Base-by-base conservation (phyloP, 2,888 invertebrate genomes). In the Aspidiotus destructor region DNA sequence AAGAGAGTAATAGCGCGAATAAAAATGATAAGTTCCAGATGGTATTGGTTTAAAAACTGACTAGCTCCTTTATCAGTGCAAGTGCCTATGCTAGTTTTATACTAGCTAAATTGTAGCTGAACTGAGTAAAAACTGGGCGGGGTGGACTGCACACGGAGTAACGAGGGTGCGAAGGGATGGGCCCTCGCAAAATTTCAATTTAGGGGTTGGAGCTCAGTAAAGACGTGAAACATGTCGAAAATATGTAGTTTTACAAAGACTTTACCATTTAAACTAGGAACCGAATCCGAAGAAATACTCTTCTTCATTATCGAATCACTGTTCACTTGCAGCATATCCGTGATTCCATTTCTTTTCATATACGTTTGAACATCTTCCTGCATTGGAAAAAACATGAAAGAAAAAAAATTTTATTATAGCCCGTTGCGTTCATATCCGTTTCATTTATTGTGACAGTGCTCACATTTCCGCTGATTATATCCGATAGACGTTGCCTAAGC, bases 401-500 rank as follows among this genome's bases (percentile, higher is more conserved):
- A 48, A n/a, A 13, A 48, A 11, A 11, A n/a, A 48, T 48, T 48
- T 6, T 48, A 48, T 6, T 48, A 48, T 3, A 3, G n/a, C 48
- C 13, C 13, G 9, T 44, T 8, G 48, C n/a, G 48, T n/a, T 48
- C 48, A 48, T 3, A n/a, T 3, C 28, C 28, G 6, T 3, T 48
- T 48, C n/a, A 13, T 48, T n/a, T 13, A 48, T 11, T n/a, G n/a
- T 48, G 10, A 48, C n/a, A 48, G 2, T 13, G n/a, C n/a, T 48
- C 6, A 48, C 48, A 11, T 48, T 48, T 73, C 79, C 79, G 74
- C 80, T 81, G 72, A 85, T 80, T 69, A 88, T 77, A 73, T 88
- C 87, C 68, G 86, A 84, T 74, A 94, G 81, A 73, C 93, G 85
- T 75, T 85, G 87, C 77, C 89, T 88, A 77, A 93, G 88, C 54